These are phyloP conservation scores for Ceryle rudis DNA, from an alignment of 2,797 vertebrate species.

Conservation along the genomic window DNA sequence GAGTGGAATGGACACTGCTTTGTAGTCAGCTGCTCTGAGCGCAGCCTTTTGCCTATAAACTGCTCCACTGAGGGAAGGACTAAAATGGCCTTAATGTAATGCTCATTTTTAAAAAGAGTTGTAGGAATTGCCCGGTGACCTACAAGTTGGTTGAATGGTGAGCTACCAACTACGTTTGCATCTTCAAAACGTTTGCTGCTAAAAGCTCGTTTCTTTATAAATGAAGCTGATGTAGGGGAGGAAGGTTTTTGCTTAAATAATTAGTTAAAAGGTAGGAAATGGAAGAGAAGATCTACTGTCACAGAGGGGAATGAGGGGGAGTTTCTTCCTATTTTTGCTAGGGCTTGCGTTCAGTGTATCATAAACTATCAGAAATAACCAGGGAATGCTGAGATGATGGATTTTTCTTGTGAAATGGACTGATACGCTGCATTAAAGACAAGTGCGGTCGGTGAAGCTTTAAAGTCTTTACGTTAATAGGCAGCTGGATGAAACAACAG, in stretches of 20 bases:
- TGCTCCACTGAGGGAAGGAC: not conserved
- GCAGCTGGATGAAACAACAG: not conserved
- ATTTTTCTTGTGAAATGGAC: not conserved
- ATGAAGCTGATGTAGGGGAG: not conserved
- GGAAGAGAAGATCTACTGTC: not conserved
- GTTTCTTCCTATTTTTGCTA: not conserved
- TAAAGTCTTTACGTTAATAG: not conserved
- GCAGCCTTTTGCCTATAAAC: not conserved
- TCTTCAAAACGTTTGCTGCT: not conserved
- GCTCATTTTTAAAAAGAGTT: not conserved
- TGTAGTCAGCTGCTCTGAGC: not conserved
- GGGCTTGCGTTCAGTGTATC: not conserved
- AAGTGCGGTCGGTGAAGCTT: not conserved
- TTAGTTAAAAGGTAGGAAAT: not conserved
- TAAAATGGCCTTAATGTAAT: not conserved
- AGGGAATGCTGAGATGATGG: not conserved
- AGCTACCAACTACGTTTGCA: fast-evolving
- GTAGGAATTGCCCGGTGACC: not conserved
- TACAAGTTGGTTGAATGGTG: not conserved
- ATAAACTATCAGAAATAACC: not conserved
- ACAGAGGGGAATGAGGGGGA: not conserved
- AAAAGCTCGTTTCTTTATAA: not conserved
- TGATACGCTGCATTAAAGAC: not conserved
- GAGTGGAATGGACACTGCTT: not conserved
- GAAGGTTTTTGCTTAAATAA: not conserved